Conservation (phyloP, 2,113 vertebrate species). For the Ptyas mucosa region DNA sequence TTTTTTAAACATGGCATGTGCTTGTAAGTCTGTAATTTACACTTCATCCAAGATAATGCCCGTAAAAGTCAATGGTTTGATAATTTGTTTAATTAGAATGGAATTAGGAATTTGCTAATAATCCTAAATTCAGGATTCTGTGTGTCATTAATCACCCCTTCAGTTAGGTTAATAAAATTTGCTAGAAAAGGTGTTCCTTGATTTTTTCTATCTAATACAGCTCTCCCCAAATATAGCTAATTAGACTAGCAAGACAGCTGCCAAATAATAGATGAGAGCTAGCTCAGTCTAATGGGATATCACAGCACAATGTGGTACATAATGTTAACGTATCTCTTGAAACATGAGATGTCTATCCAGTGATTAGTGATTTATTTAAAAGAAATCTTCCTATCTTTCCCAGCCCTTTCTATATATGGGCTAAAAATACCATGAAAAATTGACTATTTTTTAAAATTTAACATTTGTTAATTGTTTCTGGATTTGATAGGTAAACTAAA, state of each 20-base stretch:
- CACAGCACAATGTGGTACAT: no score
- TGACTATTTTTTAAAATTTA: neutral
- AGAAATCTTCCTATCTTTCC: neutral
- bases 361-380: neutral
- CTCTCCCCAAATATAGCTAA: neutral
- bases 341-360: neutral
- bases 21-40: conserved; percentile 30
- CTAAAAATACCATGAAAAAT: neutral
- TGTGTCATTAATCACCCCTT: neutral
- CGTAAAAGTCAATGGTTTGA: neutral
- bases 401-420: neutral
- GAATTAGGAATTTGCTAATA: neutral
- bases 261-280: neutral
- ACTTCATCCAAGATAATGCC: neutral
- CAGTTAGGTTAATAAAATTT: neutral
- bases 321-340: neutral
- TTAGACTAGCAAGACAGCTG: no score
- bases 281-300: neutral
- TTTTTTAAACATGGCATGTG: conserved; percentile 24
- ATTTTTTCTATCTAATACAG: neutral
- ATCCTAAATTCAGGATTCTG: neutral
- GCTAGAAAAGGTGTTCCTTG: neutral
- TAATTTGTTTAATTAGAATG: neutral
- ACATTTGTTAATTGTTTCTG: neutral
- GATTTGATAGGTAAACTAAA: neutral